Evolutionary conservation across 2,888 invertebrate species (phyloP), one percentile per base, ranked within the genome.

Genomic region (Caradrina kadenii): DNA sequence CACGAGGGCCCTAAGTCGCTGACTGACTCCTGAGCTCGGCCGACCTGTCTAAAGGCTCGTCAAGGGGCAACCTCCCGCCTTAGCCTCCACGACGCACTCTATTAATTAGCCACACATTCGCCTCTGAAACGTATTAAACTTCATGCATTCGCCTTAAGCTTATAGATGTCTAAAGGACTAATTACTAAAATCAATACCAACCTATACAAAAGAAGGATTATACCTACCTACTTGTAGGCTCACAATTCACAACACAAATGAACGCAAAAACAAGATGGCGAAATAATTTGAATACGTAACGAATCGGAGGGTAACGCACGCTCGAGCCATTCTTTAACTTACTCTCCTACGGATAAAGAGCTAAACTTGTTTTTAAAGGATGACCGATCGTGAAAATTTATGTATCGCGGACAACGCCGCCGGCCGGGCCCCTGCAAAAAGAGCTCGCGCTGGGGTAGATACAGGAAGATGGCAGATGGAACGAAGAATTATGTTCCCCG

Each of bases 311-410:
- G 94, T 93, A 90, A 92, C 93, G 93, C 84, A 93, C 93, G 92
- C 90, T 76, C 89, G 92, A 85, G 89, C 94, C 92, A 94, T 95
- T 95, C 95, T 95, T 95, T 90, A 94, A 93, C 93, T 93, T 92
- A 89, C 93, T 94, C 92, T 91, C 89, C 89, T 88, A 87, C 87
- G 93, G 93, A 95, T 95, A 94, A 94, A 95, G 94, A 95, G 95
- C 94, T 94, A 93, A 95, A 95, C 94, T 94, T 95, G 94, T 95
- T 95, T 95, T 96, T 94, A 96, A 96, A 96, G 96, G 96, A 96
- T 96, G 96, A 95, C 96, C 96, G 95, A 93, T 94, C 91, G 93
- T 93, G 92, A 88, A 94, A 95, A 96, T 96, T 94, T 96, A 96
- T 96, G 95, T 96, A 96, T 94, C 94, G 93, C 90, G 90, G 91